Evolutionary conservation across 2,797 vertebrate genomes (phyloP), one percentile per base, ranked within the genome.

Genomic region (Chanos chanos): DNA sequence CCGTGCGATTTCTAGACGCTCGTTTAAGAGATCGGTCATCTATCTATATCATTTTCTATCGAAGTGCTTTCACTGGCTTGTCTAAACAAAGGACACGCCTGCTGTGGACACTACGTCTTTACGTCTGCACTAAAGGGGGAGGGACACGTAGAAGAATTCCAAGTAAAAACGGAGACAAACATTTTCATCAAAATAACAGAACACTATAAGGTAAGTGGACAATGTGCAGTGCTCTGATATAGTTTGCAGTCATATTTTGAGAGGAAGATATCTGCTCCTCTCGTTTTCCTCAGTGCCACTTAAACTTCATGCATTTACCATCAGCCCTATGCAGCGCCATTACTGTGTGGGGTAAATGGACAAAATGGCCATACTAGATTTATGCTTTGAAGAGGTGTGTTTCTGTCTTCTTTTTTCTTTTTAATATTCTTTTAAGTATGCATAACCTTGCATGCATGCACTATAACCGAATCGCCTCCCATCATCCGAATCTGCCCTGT

Each of bases 291-390:
- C 60, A 61, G 9, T 74, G 76, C 67, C 27, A 41, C 36, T 67
- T 60, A 47, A 82, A 68, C 64, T 77, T 73, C 74, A 77, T 81
- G 62, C 74, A 81, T 86, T 74, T 75, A 71, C 56, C 66, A 66
- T 82, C 79, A 73, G 70, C 77, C 76, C 77, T 77, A 70, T 78
- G 75, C 87, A 88, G 85, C 89, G 90, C 90, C 89, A 92, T 90
- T 84, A 87, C 81, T 81, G 84, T 83, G 73, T 75, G 44, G 76
- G 76, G 81, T 77, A 82, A 67, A 79, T 80, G 71, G 79, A 90
- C 89, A 91, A 91, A 90, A 91, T 91, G 90, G 90, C 89, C 86
- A 79, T 74, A 64, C 76, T 79, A 50, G 66, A 64, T 65, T 68
- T 62, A 63, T 70, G 65, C 34, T 53, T 73, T 25, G 28, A 36